phyloP scores from a whole-genome alignment of 2,888 invertebrate genomes.

The Druceiella hillmani region DNA sequence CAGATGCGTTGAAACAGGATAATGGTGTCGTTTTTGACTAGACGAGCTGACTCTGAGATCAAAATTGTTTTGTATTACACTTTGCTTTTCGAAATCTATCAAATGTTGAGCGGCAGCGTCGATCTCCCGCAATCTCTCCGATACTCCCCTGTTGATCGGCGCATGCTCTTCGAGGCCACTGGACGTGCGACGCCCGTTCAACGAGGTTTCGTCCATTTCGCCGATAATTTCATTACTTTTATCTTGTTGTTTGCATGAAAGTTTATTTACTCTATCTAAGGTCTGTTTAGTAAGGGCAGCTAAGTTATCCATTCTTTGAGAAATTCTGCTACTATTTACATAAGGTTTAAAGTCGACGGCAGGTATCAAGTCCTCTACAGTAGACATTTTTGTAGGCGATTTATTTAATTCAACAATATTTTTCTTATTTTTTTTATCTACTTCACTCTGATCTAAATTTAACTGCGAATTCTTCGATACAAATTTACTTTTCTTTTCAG shows the following conservation, averaged over 20 bases:
- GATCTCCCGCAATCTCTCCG: constrained; percentile 47
- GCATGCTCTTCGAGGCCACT: too few relatives aligned
- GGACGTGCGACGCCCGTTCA: too few relatives aligned
- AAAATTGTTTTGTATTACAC: constrained; percentile 44
- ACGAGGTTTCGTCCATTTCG: too few relatives aligned
- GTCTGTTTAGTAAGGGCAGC: constrained; percentile 61
- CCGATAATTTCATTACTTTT: neutral
- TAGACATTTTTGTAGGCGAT: constrained; percentile 41
- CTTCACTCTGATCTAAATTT: constrained; percentile 33
- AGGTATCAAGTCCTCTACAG: constrained; percentile 36
- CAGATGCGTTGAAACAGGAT: constrained; percentile 34
- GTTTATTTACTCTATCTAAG: constrained; percentile 61
- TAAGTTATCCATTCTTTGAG: constrained; percentile 59
- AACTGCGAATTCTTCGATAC: constrained; percentile 34
- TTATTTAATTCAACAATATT: constrained; percentile 30
- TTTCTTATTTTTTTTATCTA: constrained; percentile 28
- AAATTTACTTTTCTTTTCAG: constrained; percentile 39
- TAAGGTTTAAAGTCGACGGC: constrained; percentile 35
- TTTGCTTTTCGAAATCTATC: constrained; percentile 51
- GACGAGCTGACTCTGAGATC: constrained; percentile 49
- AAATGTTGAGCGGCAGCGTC: constrained; percentile 50
- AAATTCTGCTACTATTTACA: constrained; percentile 39
- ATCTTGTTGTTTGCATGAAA: constrained; percentile 35
- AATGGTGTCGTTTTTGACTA: constrained; percentile 49
- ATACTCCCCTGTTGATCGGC: constrained; percentile 38